Evolutionary conservation across 1,140 invertebrate genomes (phyloP), one percentile per base, ranked within the genome.

Genomic region (Neodiprion lecontei): DNA sequence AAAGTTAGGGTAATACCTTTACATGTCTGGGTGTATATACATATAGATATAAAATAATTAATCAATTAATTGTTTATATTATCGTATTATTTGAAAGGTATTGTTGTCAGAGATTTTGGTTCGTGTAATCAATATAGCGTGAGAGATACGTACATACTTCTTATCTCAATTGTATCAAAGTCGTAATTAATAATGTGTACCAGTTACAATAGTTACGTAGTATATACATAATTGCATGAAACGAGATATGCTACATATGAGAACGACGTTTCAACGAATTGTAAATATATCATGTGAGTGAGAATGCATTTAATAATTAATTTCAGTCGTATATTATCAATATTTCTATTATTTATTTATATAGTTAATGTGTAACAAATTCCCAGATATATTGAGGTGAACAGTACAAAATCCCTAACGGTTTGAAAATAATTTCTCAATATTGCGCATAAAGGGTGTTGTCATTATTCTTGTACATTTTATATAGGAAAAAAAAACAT

Each of bases 331-430:
- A 61, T 17, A 40, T 40, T 14, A 61, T 61, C n/a, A 61, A 61
- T 61, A 61, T 61, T 61, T 61, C 53, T 61, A 61, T 61, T 61
- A 61, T 61, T 61, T 61, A 61, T 61, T 61, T 61, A 40, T 40
- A 40, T 40, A 61, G 53, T 61, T 61, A 17, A 61, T 61, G 53
- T 61, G 53, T 61, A 61, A 61, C 53, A 9, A 9, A 61, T 61
- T 61, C 9, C 53, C 11, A 9, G 53, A 61, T 61, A 17, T 61
- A 14, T 40, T 40, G 28, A 40, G n/a, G n/a, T 61, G 4, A 61
- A 61, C 53, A 61, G 53, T 61, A 61, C 53, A 61, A 61, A 40
- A 9, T 61, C n/a, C 11, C 9, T 14, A 61, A 17, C 11, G 53
- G 11, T 61, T 61, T 61, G n/a, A 9, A 17, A 61, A 61, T 61